Evolutionary conservation across 2,888 invertebrate species (phyloP), one percentile per base, ranked within the genome.

Genomic region (Leptopterna dolabrata): DNA sequence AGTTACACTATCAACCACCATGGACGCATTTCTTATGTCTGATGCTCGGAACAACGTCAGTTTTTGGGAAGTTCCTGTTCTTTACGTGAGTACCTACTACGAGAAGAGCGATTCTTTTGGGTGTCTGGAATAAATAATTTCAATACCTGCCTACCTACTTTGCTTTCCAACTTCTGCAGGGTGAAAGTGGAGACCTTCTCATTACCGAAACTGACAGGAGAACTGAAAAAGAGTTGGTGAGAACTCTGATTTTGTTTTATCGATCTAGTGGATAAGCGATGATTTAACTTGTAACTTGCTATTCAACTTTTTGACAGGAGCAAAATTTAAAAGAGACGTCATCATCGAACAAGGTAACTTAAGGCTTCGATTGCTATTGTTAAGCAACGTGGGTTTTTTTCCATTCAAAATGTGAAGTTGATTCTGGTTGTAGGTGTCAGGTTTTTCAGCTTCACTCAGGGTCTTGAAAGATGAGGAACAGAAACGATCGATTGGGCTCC

Each of bases 21-120:
- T 73, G 73, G 73, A 73, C 36, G 73, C 73, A 19, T 55, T 81
- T 29, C 43, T 47, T 36, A 81, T 81, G 27, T 13, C 51, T 13
- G 81, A 81, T 29, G 24, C 55, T n/a, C 19, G 55, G 51, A 55
- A 16, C 29, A 81, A 51, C 30, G 81, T 51, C 55, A 55, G n/a
- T 29, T 29, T 81, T 36, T 81, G 81, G 81, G 81, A 81, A 9
- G 36, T 81, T 81, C 81, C 81, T 6, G 55, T 81, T 7, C 19
- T 81, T 0, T 81, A 81, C 24, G 81, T 81, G 27, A 81, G 81
- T 81, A 30, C 43, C 27, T 0, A 36, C 7, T n/a, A n/a, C n/a
- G n/a, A 7, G 36, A 36, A 36, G 36, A 36, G 2, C 2, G 4
- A 7, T 36, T 36, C 36, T 4, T 2, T 36, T 36, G 36, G 7